phyloP scores from a whole-genome alignment of 2,888 invertebrate species.

The Caenorhabditis becei region DNA sequence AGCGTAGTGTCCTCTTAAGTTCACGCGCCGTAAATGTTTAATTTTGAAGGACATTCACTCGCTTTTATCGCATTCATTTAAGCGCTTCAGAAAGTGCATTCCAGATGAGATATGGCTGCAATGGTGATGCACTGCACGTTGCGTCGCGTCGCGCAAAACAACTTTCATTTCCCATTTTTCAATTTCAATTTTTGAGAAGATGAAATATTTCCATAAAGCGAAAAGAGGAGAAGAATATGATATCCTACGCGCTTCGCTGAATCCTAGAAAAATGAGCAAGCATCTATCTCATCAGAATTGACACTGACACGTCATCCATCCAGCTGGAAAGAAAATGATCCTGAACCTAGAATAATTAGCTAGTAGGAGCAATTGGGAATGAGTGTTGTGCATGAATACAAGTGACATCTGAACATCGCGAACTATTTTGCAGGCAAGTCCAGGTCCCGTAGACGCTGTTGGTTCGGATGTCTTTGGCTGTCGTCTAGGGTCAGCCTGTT shows the following conservation, averaged over 20 bases:
- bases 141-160: conserved; percentile 3
- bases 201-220: background rate
- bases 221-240: background rate
- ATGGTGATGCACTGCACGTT: background rate
- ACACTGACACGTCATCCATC: background rate
- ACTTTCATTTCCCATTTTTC: conserved; percentile 5
- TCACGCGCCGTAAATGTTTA: conserved; percentile 38
- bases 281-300: background rate
- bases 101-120: conserved; percentile 10
- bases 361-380: background rate
- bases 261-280: conserved; percentile 12
- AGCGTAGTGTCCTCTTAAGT: conserved; percentile 7
- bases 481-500: conserved; percentile 57
- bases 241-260: conserved; percentile 3
- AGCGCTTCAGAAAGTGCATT: conserved; percentile 24
- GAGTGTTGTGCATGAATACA: no score
- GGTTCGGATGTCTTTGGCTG: conserved; percentile 65
- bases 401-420: no score
- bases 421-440: conserved; percentile 53
- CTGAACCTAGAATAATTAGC: background rate
- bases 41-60: conserved; percentile 22
- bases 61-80: conserved; percentile 9
- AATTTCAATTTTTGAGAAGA: conserved; percentile 10
- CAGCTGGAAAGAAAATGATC: background rate
- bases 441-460: conserved; percentile 53